Conservation (phyloP, 2,888 invertebrate genomes). For the Rotaria socialis region DNA sequence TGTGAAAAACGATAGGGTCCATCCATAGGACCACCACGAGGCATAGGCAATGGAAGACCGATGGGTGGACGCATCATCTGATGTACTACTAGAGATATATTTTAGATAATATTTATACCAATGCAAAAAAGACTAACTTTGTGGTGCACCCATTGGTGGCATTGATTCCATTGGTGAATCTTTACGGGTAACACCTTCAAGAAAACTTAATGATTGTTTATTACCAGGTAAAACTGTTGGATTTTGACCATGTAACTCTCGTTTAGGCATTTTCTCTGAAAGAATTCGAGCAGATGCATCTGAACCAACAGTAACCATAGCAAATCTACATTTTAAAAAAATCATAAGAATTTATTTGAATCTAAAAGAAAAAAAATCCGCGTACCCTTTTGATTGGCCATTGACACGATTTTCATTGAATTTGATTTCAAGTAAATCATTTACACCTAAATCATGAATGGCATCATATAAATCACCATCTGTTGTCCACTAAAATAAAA, state of each 20-base stretch:
- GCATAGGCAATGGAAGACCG: constrained; percentile 1
- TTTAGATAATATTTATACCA: too few species aligned
- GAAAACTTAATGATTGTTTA: constrained; percentile 74
- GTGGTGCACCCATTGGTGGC: background rate
- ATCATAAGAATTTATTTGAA: too few species aligned
- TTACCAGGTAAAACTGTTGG: constrained; percentile 91
- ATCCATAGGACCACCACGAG: background rate
- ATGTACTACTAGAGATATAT: background rate
- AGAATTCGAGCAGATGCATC: constrained; percentile 81
- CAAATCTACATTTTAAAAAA: constrained; percentile 65
- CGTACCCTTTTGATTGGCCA: constrained; percentile 85
- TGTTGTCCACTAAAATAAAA: constrained; percentile 72
- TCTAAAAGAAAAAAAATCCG: too few species aligned
- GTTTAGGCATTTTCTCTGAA: constrained; percentile 85
- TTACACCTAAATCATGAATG: constrained; percentile 75
- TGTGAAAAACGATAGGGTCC: constrained; percentile 4
- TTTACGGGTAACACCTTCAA: constrained; percentile 60
- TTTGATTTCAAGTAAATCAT: constrained; percentile 92
- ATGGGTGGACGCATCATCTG: constrained; percentile 22
- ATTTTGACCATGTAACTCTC: constrained; percentile 87
- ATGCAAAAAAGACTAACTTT: background rate
- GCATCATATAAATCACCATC: constrained; percentile 89
- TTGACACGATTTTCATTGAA: constrained; percentile 98
- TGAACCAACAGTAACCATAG: constrained; percentile 85
- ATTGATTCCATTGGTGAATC: constrained; percentile 47